Percentiles rank a stretch among this genome's conserved stretches.
These are phyloP conservation scores for Picus viridis DNA, from an alignment of 2,797 vertebrate species.

Conservation along the genomic window DNA sequence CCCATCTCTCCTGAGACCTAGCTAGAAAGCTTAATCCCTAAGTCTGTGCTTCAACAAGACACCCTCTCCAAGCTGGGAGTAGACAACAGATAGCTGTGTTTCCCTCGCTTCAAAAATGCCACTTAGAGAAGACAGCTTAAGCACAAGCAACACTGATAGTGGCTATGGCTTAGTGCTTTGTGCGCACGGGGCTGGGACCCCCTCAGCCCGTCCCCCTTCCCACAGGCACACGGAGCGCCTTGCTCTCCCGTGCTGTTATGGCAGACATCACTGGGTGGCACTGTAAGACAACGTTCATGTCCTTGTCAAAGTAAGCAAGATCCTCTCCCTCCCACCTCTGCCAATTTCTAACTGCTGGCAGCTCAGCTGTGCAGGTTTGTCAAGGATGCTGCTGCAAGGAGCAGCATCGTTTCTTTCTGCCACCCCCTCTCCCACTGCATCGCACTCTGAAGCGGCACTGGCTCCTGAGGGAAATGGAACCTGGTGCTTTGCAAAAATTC, in stretches of 20 bases:
- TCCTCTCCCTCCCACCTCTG: neutral
- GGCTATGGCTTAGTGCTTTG: rapidly evolving
- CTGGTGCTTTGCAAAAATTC: neutral
- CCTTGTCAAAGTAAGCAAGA: conserved; percentile 19
- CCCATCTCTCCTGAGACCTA: neutral
- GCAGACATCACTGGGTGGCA: conserved; percentile 66
- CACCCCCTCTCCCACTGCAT: neutral
- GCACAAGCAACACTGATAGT: rapidly evolving
- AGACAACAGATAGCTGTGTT: neutral
- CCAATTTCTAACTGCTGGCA: neutral
- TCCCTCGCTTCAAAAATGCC: rapidly evolving
- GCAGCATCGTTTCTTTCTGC: rapidly evolving
- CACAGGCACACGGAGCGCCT: rapidly evolving
- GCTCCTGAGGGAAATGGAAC: neutral
- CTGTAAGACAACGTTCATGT: conserved; percentile 58
- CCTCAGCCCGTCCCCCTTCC: neutral
- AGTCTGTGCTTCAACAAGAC: rapidly evolving
- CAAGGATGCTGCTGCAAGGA: neutral
- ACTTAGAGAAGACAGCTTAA: rapidly evolving
- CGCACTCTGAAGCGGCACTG: rapidly evolving
- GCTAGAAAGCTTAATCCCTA: neutral
- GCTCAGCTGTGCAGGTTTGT: neutral
- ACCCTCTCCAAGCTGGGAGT: neutral
- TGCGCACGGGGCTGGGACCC: rapidly evolving
- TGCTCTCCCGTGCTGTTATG: conserved; percentile 30